Conservation (phyloP, 2,888 invertebrate species). For the Strigamia maritima region DNA sequence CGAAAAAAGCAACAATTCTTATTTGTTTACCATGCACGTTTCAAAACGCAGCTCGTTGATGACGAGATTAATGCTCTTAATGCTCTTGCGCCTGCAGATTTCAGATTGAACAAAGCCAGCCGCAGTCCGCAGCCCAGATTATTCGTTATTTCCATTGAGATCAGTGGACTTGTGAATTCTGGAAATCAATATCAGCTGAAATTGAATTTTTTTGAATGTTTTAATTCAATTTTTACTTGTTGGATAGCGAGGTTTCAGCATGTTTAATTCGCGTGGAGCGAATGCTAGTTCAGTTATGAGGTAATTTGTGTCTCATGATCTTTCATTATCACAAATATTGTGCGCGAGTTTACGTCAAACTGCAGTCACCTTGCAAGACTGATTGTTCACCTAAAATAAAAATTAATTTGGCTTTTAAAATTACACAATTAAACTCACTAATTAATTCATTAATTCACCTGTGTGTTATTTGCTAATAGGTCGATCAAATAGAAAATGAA, state of each 20-base stretch:
- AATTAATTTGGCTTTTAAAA: constrained; percentile 9
- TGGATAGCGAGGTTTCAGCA: constrained; percentile 65
- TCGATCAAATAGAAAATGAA: constrained; percentile 78
- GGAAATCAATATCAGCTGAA: constrained; percentile 40
- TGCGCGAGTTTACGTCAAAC: constrained; percentile 50
- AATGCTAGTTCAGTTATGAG: constrained; percentile 49
- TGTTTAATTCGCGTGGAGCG: constrained; percentile 57
- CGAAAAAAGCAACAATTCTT: no score
- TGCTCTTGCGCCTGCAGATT: no score
- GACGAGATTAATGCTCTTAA: no score
- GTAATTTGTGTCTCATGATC: constrained; percentile 48
- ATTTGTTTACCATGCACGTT: no score
- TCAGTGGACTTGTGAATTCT: constrained; percentile 56
- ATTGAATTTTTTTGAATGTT: no score
- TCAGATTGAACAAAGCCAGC: no score
- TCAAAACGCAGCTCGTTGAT: no score
- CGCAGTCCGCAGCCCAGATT: no score
- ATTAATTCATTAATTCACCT: constrained; percentile 41
- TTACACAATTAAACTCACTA: background rate
- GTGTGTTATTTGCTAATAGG: constrained; percentile 46
- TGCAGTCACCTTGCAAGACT: constrained; percentile 50
- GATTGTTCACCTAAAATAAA: constrained; percentile 49
- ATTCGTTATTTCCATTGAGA: constrained; percentile 57
- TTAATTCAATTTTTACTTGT: constrained; percentile 46
- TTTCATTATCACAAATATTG: constrained; percentile 50